Evolutionary conservation across 1,140 invertebrate species (phyloP).

Genomic region (Paracyclopina nana): DNA sequence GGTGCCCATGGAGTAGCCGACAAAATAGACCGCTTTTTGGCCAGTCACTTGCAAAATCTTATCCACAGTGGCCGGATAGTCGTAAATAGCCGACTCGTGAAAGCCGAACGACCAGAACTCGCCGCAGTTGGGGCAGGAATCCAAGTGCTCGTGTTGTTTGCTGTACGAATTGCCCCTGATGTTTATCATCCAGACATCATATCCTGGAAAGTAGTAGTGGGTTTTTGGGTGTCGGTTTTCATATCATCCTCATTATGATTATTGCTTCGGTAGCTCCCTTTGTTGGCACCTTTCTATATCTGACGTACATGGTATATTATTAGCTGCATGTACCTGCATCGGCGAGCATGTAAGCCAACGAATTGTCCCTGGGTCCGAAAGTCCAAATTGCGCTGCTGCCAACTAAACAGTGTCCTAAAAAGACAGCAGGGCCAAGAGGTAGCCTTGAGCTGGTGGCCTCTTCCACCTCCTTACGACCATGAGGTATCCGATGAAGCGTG

Average conservation of each 20-base stretch:
- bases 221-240: no score
- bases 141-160: background rate
- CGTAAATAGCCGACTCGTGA: background rate
- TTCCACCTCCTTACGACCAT: background rate
- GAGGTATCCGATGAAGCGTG: conserved; percentile 4
- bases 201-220: background rate
- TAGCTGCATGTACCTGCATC: conserved; percentile 6
- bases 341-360: background rate
- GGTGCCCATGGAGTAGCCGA: conserved; percentile 40
- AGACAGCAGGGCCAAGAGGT: background rate
- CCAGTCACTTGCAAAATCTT: conserved; percentile 36
- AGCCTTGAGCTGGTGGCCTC: no score
- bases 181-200: background rate
- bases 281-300: no score
- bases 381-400: background rate
- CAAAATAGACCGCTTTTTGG: conserved; percentile 38
- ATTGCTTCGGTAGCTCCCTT: no score
- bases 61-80: background rate
- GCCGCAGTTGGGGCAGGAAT: background rate
- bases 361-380: background rate
- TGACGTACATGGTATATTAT: no score
- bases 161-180: background rate
- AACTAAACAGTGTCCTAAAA: background rate
- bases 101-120: background rate
- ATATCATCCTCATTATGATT: no score